Evolutionary conservation across 2,888 invertebrate species (phyloP), one percentile per base, ranked within the genome.

Genomic region (Nudaria mundana): DNA sequence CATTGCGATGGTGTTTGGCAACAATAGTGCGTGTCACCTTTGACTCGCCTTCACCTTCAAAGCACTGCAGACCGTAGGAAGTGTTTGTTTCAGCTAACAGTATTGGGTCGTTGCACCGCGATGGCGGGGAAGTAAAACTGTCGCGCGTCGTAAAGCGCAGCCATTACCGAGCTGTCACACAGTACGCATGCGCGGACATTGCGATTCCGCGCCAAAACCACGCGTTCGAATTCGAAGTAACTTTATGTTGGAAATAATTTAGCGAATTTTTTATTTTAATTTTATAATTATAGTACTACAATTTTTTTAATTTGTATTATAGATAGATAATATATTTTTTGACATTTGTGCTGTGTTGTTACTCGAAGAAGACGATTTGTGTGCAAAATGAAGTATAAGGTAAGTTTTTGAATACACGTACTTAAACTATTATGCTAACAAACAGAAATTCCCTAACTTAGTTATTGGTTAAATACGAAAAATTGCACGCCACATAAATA

Each of bases 91-190:
- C 42, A 48, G 55, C 55, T 50, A 48, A 47, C 48, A 47, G 48
- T 54, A 51, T 47, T 59, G 63, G 72, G 70, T 74, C 71, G 71
- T 71, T 75, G 72, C 71, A 70, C 72, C 59, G 56, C 68, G 58
- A 63, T 68, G 71, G 76, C 74, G 80, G 78, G 78, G 80, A 72
- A 83, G 83, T 73, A 85, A 83, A 84, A 85, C 81, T 66, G 46
- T 54, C 63, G 77, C 52, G 71, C 56, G 63, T 63, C 52, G 60
- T 58, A 67, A 67, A 66, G 52, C 64, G 58, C 67, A 70, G 77
- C 76, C 81, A 83, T 81, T 76, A 71, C 65, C 70, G 75, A 68
- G 71, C 74, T 53, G 67, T 66, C 64, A 62, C 66, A 68, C 60
- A 58, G 68, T 43, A 77, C 84, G 82, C 82, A 75, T 78, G 83